Base-by-base conservation (phyloP, 2,888 invertebrate species). In the Calameuta idolon region DNA sequence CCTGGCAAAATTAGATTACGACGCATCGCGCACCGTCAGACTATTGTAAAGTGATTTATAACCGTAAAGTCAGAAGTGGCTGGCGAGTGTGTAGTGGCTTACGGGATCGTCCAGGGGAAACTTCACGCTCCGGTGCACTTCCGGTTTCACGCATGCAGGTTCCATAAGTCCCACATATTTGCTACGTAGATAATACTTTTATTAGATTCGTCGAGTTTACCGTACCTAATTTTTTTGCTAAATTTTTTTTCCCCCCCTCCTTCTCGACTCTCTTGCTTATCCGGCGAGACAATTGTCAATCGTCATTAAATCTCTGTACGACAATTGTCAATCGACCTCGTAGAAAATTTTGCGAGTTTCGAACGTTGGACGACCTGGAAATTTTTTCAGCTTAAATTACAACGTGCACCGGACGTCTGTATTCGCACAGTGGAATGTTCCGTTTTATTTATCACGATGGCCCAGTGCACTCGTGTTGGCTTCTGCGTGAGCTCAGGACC, bases 81-180 rank as follows among this genome's bases (percentile, higher is more conserved):
- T 30, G 55, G 34, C 37, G 34, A 2, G n/a, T 23, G n/a, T 23
- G 55, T 55, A 55, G 55, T 55, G 23, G 55, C 55, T 55, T 55
- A 55, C 55, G 55, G 55, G 55, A 23, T 55, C 23, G 55, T 23
- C 55, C 55, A 23, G 15, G 15, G 37, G 34, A 68, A 68, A n/a
- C 69, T 78, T n/a, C 77, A 71, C 73, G 77, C 75, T 77, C 34
- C 71, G 71, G 73, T 71, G 77, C 71, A 77, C 77, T 77, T 77
- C 77, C 77, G 77, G 77, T 71, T 77, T 75, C 69, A 69, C 75
- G 74, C 75, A 68, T 34, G 69, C 75, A 33, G 71, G 71, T 23
- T 34, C 15, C 71, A 34, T 5, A 55, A 23, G 55, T 35, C 55
- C 23, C 55, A 55, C 55, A 23, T 55, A 55, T 55, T 55, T 23